These are phyloP conservation scores for Leiothrix lutea DNA, from an alignment of 2,113 vertebrate species.

Conservation along the genomic window DNA sequence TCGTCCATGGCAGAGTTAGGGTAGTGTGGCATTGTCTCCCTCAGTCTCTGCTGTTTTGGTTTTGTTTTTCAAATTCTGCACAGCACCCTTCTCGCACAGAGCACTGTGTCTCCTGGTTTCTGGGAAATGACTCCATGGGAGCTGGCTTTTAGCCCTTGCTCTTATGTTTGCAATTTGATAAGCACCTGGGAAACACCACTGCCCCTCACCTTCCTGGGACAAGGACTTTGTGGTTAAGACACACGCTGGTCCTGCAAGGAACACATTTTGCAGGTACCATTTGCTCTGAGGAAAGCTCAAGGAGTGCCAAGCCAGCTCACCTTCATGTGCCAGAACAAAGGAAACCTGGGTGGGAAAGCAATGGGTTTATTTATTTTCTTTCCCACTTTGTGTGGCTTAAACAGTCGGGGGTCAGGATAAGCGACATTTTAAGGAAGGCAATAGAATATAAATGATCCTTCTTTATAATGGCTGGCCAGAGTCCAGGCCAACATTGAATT, in stretches of 20 bases:
- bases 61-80: not conserved
- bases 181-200: not conserved
- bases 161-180: not conserved
- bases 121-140: not conserved
- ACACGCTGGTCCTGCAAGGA: accelerated
- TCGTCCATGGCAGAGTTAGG: not conserved
- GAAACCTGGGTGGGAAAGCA: not conserved
- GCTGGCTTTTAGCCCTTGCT: not conserved
- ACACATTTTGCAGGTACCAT: not conserved
- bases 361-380: constrained; percentile 3
- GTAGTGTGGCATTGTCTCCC: not conserved
- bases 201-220: not conserved
- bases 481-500: constrained; percentile 64
- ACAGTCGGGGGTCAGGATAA: constrained; percentile 4
- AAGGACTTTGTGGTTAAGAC: not conserved
- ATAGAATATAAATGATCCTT: constrained; percentile 61
- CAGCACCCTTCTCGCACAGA: not conserved
- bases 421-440: constrained; percentile 34
- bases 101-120: not conserved
- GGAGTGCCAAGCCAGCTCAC: constrained; percentile 5
- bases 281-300: not conserved
- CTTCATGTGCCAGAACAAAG: not conserved
- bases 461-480: constrained; percentile 63
- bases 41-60: not conserved
- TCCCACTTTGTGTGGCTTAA: constrained; percentile 41